Conservation (phyloP, 2,888 invertebrate species). For the Napeogenes sylphis region DNA sequence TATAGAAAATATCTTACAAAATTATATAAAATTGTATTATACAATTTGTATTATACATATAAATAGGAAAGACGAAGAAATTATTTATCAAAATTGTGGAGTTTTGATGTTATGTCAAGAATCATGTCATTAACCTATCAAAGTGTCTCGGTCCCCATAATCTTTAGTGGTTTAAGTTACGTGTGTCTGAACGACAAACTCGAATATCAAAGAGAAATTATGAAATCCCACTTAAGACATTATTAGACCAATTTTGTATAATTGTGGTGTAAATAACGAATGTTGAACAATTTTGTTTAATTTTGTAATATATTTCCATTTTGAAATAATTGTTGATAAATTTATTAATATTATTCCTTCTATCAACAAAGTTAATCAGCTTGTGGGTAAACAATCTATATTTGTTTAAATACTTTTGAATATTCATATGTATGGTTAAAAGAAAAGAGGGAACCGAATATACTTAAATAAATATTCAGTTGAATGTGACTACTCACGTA, state of each 20-base stretch:
- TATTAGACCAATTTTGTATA: constrained; percentile 1
- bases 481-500: too few relatives aligned
- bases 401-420: too few relatives aligned
- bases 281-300: neutral
- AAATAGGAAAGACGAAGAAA: neutral
- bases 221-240: neutral
- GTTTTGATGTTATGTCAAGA: constrained; percentile 2
- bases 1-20: too few relatives aligned
- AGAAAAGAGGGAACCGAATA: too few relatives aligned
- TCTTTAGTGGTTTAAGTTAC: neutral
- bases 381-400: too few relatives aligned
- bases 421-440: too few relatives aligned
- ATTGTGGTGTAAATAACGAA: neutral
- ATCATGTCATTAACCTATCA: constrained; percentile 7
- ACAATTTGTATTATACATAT: neutral
- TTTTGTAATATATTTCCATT: neutral
- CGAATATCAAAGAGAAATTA: constrained; percentile 2
- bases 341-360: too few relatives aligned
- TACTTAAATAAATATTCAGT: too few relatives aligned
- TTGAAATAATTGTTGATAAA: too few relatives aligned
- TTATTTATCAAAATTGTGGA: neutral
- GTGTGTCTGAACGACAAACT: neutral
- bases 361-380: too few relatives aligned
- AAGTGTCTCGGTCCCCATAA: constrained; percentile 6
- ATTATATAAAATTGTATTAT: too few relatives aligned